phyloP scores from a whole-genome alignment of 2,888 invertebrate species.

The Agriopis aurantiaria region DNA sequence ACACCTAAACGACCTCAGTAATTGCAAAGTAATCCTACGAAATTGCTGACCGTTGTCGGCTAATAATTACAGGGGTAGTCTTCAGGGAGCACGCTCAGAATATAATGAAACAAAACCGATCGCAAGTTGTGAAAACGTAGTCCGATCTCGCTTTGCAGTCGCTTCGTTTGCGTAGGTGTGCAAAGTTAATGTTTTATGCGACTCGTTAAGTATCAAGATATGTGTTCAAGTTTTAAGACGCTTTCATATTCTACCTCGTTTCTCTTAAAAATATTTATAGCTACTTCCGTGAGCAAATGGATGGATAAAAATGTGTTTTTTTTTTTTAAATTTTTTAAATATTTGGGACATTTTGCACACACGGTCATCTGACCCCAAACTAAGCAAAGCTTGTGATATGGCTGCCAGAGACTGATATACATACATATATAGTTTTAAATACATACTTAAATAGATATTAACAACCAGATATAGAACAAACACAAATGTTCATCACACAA shows the following conservation, averaged over 20 bases:
- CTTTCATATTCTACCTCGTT: constrained; percentile 7
- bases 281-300: constrained; percentile 14
- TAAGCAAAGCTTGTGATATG: no score
- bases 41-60: neutral
- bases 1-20: neutral
- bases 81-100: neutral
- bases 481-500: no score
- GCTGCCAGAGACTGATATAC: no score
- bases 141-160: neutral
- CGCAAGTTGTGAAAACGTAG: neutral
- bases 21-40: neutral
- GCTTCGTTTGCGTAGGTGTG: neutral
- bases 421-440: no score
- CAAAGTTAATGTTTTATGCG: constrained; percentile 34
- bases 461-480: no score
- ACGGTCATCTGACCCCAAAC: no score
- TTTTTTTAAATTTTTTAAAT: no score
- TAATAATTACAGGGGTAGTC: neutral
- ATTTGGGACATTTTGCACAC: no score
- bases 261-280: constrained; percentile 26
- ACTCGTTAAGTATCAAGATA: constrained; percentile 37
- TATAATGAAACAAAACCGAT: neutral
- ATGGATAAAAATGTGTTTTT: constrained; percentile 7
- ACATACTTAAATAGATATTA: no score
- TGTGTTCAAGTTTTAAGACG: constrained; percentile 38